Base-by-base conservation (phyloP, 2,113 vertebrate species). In the Pimephales promelas region DNA sequence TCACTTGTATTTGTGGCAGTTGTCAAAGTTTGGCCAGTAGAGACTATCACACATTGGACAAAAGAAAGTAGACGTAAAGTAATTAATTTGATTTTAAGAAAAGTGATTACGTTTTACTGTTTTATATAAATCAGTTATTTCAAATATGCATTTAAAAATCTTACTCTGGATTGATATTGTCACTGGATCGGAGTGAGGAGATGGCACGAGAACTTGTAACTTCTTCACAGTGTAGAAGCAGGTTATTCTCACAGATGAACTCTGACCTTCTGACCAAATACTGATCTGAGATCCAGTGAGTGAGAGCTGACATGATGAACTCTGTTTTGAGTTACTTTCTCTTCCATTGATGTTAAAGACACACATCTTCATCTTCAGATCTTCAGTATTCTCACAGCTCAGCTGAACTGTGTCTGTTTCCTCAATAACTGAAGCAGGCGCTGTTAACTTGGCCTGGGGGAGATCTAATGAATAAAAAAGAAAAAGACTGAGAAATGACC, bases 361-460 rank as follows among this genome's bases (percentile, higher is more conserved):
- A 80, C 78, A 80, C 24, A 16, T 16, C 10, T 34, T 9, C 24
- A 47, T 80, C 24, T 76, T 14, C 49, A n/a, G 74, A 56, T 57
- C 13, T 61, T 59, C 11, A 56, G 45, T 70, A 5, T 62, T 66
- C 40, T 10, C 5, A 85, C 77, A 84, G 8, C 5, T 49, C n/a
- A 84, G 54, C 52, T 56, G 36, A 13, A 79, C 83, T 28, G 76
- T 59, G 36, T 84, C 83, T 49, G 10, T 61, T 13, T 84, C 83
- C 22, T 0, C 0, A 34, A 82, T 76, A 13, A 75, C 61, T 64
- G 57, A 31, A 11, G 54, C 20, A 10, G 34, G 47, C 0, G 14
- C 77, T 59, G 6, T 36, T 16, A 80, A 22, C 10, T 4, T 49
- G 64, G 83, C 83, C 31, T 9, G 66, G 84, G 18, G 13, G 68